phyloP scores from a whole-genome alignment of 1,140 invertebrate genomes.

The Sarcophaga peregrina region DNA sequence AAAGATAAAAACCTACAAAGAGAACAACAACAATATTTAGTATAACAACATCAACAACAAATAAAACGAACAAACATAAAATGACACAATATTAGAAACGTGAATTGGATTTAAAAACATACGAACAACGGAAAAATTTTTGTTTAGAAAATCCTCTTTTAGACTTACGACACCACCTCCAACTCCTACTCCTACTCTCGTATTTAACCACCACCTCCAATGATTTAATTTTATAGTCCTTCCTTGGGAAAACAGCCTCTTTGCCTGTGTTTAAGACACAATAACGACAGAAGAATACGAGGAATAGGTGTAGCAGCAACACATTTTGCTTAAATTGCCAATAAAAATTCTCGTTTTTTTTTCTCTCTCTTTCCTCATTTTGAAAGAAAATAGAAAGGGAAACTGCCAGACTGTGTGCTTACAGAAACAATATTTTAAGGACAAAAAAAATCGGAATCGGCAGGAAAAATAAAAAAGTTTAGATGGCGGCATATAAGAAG shows the following conservation, averaged over 20 bases:
- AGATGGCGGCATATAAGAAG: constrained; percentile 27
- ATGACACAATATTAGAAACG: constrained; percentile 40
- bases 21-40: neutral
- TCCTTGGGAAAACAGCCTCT: no score
- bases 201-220: no score
- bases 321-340: neutral
- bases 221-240: no score
- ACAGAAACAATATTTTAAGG: neutral
- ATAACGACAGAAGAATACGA: neutral
- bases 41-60: neutral
- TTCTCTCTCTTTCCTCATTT: no score
- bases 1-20: neutral
- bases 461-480: constrained; percentile 39
- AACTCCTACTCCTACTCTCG: no score
- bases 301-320: neutral
- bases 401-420: neutral
- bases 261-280: no score
- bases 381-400: no score
- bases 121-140: neutral
- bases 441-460: constrained; percentile 3
- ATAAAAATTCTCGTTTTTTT: neutral
- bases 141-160: neutral
- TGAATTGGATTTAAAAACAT: constrained; percentile 16
- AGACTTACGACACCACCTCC: neutral
- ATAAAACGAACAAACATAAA: constrained; percentile 23